These are phyloP conservation scores for Lanistes nyassanus DNA, from an alignment of 1,140 invertebrate genomes.

Conservation along the genomic window DNA sequence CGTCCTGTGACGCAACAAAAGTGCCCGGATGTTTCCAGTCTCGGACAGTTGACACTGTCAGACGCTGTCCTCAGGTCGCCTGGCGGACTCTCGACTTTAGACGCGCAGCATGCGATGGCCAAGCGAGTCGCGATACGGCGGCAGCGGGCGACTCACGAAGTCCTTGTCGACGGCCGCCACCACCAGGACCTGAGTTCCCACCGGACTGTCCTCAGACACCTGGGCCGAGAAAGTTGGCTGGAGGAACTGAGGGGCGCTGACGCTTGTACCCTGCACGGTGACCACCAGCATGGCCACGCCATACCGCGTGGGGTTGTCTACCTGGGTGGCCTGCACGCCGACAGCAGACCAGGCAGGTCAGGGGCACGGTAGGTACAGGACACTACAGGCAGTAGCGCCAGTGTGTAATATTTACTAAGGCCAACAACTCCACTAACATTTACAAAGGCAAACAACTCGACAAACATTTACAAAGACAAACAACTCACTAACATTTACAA, in stretches of 20 bases:
- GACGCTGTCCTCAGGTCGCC: too few relatives aligned
- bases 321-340: conserved; percentile 34
- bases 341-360: too few relatives aligned
- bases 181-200: conserved; percentile 67
- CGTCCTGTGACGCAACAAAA: too few relatives aligned
- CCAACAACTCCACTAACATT: too few relatives aligned
- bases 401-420: too few relatives aligned
- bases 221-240: conserved; percentile 75
- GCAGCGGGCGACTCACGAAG: conserved; percentile 27
- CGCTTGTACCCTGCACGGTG: conserved; percentile 70
- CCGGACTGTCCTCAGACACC: conserved; percentile 69
- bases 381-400: background rate
- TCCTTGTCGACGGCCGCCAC: conserved; percentile 82
- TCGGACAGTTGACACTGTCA: too few relatives aligned
- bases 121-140: too few relatives aligned
- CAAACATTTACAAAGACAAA: too few relatives aligned
- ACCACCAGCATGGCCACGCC: conserved; percentile 37
- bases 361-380: background rate
- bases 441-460: too few relatives aligned
- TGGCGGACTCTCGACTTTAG: too few relatives aligned
- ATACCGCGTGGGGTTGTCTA: conserved; percentile 38
- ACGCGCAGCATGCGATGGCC: too few relatives aligned
- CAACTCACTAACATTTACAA: background rate
- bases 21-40: too few relatives aligned
- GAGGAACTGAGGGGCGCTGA: conserved; percentile 83